These are phyloP conservation scores for Galeopterus variegatus DNA, from an alignment of 2,113 vertebrate genomes.

Conservation along the genomic window DNA sequence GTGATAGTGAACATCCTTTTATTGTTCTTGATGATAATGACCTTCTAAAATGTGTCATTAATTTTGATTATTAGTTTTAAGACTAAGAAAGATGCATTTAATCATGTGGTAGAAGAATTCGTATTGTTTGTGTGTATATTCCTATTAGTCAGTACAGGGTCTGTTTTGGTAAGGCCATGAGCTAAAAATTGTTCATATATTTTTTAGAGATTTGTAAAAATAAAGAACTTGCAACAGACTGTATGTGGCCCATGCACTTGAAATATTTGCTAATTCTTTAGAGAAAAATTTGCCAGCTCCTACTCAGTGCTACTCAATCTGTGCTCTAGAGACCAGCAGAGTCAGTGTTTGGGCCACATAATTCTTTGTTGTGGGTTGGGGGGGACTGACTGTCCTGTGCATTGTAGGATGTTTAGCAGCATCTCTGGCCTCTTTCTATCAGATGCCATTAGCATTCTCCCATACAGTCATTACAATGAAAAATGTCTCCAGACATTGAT, in stretches of 20 bases:
- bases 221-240: neutral
- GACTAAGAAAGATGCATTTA: neutral
- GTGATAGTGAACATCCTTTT: neutral
- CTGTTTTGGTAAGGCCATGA: neutral
- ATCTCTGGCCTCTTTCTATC: neutral
- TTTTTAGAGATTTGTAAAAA: constrained; percentile 38
- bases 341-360: neutral
- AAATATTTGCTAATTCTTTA: constrained; percentile 33
- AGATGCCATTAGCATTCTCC: neutral
- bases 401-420: neutral
- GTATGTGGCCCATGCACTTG: neutral
- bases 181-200: neutral
- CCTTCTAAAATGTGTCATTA: constrained; percentile 28
- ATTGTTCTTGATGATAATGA: neutral
- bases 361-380: neutral
- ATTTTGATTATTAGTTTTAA: constrained; percentile 32
- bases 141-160: neutral
- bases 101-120: neutral
- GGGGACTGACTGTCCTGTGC: neutral
- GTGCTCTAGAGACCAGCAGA: neutral
- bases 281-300: neutral
- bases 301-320: neutral
- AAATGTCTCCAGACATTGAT: neutral
- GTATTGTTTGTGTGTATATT: neutral
- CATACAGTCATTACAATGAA: neutral